Evolutionary conservation across 2,113 vertebrate genomes (phyloP).

Genomic region (Perca flavescens): DNA sequence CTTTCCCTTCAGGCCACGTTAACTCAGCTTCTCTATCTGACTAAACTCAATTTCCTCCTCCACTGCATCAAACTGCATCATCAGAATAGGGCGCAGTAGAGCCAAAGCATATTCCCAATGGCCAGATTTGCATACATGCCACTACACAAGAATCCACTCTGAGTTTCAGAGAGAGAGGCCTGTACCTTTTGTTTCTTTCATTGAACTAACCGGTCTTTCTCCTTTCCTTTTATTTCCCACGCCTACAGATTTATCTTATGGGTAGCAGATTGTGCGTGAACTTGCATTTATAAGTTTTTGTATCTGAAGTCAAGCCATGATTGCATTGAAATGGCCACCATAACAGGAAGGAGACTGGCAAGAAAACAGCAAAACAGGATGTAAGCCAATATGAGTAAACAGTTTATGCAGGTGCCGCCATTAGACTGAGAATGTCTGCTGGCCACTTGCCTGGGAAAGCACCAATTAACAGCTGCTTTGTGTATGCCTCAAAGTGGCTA

Average conservation of each 20-base stretch:
- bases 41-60: constrained; percentile 84
- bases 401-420: constrained; percentile 74
- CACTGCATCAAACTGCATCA: constrained; percentile 81
- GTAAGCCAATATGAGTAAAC: constrained; percentile 67
- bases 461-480: constrained; percentile 72
- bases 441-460: constrained; percentile 65
- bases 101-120: constrained; percentile 73
- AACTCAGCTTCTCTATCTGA: constrained; percentile 79
- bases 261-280: constrained; percentile 27
- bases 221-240: constrained; percentile 12
- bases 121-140: constrained; percentile 82
- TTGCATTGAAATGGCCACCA: constrained; percentile 28
- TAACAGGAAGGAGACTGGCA: constrained; percentile 78
- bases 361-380: constrained; percentile 82
- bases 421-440: constrained; percentile 69
- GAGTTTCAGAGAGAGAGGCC: constrained; percentile 45
- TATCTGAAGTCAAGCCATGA: constrained; percentile 48
- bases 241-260: constrained; percentile 49
- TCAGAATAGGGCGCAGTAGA: constrained; percentile 72
- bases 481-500: constrained; percentile 46
- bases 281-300: constrained; percentile 23
- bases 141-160: constrained; percentile 76
- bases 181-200: constrained; percentile 51
- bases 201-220: constrained; percentile 44
- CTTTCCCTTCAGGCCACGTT: constrained; percentile 79